Conservation (phyloP, 2,113 vertebrate species). For the Connochaetes taurinus region DNA sequence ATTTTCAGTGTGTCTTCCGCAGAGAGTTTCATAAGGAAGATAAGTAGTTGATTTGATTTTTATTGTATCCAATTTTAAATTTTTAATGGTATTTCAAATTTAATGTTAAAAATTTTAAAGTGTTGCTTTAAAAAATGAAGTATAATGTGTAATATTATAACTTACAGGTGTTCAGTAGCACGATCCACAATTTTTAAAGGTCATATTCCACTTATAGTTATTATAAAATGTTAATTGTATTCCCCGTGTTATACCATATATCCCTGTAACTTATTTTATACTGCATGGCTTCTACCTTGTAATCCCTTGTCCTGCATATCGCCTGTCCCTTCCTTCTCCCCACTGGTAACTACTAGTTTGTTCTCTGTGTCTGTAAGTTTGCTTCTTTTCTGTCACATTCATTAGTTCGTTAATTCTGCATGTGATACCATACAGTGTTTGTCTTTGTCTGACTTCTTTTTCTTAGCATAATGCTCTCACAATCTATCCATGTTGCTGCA, state of each 20-base stretch:
- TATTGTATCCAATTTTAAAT: not conserved
- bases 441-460: not conserved
- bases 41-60: constrained; percentile 11
- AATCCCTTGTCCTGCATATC: not conserved
- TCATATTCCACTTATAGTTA: not conserved
- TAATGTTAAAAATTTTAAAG: not conserved
- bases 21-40: not conserved
- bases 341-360: not conserved
- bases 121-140: not conserved
- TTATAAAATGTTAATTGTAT: not conserved
- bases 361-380: not conserved
- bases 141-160: not conserved
- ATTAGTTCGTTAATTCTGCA: not conserved
- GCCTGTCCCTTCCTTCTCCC: not conserved
- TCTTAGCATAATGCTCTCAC: not conserved
- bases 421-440: not conserved
- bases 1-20: not conserved
- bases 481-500: not conserved
- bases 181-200: not conserved
- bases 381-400: not conserved
- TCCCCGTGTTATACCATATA: not conserved
- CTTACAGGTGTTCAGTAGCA: not conserved
- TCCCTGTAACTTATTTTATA: not conserved
- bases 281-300: not conserved
- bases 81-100: constrained; percentile 35